Conservation (phyloP, 2,113 vertebrate species). For the Campylomormyrus tamandua region DNA sequence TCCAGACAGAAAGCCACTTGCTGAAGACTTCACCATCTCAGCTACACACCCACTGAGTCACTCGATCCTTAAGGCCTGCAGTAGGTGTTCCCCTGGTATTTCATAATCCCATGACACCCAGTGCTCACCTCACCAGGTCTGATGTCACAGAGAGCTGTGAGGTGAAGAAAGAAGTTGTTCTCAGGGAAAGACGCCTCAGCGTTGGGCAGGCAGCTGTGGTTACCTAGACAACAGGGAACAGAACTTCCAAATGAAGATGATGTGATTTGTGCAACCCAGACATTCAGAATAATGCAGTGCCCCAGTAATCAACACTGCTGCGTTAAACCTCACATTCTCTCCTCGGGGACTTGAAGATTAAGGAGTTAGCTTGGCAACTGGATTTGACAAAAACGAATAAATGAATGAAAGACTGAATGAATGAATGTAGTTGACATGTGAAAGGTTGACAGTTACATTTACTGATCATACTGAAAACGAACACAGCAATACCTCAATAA, state of each 20-base stretch:
- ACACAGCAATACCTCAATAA: not conserved
- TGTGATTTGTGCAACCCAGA: no score
- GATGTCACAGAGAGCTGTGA: conserved; percentile 81
- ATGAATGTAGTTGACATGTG: not conserved
- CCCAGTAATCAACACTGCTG: not conserved
- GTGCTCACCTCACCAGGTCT: conserved; percentile 81
- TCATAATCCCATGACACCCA: not conserved
- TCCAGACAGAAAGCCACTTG: not conserved
- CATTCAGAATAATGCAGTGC: not conserved
- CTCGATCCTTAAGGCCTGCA: not conserved
- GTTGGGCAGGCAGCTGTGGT: conserved; percentile 95
- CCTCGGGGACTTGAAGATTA: not conserved
- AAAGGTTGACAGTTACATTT: not conserved
- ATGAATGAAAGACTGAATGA: not conserved
- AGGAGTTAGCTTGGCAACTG: not conserved
- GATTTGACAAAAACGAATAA: not conserved
- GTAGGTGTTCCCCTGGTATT: not conserved
- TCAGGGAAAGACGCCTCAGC: conserved; percentile 90
- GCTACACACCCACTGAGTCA: not conserved
- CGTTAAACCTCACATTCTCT: not conserved
- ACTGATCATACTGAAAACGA: not conserved
- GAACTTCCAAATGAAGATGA: not conserved
- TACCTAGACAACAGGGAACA: conserved; percentile 62
- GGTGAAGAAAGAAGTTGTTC: conserved; percentile 89
- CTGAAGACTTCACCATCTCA: not conserved